Base-by-base conservation (phyloP, 2,113 vertebrate species). In the Brachypteracias leptosomus region DNA sequence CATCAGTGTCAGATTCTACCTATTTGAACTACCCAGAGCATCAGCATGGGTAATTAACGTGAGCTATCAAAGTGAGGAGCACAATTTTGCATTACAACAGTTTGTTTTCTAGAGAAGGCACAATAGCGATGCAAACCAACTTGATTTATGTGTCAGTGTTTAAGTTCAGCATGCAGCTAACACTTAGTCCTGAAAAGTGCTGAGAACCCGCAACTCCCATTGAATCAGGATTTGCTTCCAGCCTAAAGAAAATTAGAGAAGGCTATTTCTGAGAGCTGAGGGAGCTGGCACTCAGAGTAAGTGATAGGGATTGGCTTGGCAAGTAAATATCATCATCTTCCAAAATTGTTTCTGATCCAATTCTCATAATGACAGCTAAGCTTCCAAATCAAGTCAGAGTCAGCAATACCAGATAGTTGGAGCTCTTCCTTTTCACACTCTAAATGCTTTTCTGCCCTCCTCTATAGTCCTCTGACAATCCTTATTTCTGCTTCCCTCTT, bases 341-440 rank as follows among this genome's bases (percentile, higher is more conserved):
- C 95, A 75, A 80, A 91, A 96, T 59, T 88, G 93, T 93, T 96
- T 92, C 88, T 96, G 93, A 97, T 96, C 95, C 93, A 90, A 80
- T 90, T 94, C 85, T 95, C 59, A 22, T 95, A 96, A 95, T 95
- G 92, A 77, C 79, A 88, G 92, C 92, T 95, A 89, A 96, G 92
- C 90, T 95, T 88, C 95, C 95, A 95, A 95, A 94, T 52, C 31
- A 77, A 83, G 71, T 73, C 58, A 19, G 78, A 94, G 88, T 96
- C 88, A 95, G 90, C 92, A 91, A n/a, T 70, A 62, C 2, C 10
- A 96, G 47, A 59, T 76, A 80, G 88, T 40, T 81, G 54, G 62
- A 82, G 55, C 71, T 74, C 51, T 79, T 88, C 77, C 62, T 81
- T 81, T 87, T 38, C 59, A 38, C 51, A 10, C 40, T 33, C 25